Evolutionary conservation across 2,113 vertebrate genomes (phyloP).

Genomic region (Porphyrio hochstetteri): DNA sequence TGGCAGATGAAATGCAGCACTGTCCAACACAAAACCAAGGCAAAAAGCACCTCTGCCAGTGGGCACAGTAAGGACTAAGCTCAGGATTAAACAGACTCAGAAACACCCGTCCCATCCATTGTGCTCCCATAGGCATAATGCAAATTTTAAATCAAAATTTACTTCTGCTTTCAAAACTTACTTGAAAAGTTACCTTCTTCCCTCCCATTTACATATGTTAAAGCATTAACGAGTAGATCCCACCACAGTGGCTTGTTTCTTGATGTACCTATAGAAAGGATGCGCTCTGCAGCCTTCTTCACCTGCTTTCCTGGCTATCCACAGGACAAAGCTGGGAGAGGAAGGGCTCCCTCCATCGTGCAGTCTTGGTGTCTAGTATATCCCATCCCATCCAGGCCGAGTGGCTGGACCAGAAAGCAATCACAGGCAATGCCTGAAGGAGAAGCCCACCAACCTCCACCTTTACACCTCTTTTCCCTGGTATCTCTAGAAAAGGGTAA

Average conservation of each 20-base stretch:
- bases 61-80: neutral
- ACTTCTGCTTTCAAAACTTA: neutral
- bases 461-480: neutral
- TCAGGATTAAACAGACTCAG: neutral
- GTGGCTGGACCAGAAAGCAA: neutral
- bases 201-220: neutral
- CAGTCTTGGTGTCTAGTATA: too few relatives aligned
- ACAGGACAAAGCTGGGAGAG: neutral
- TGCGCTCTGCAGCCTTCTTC: neutral
- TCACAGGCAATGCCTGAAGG: neutral
- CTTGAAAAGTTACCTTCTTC: neutral
- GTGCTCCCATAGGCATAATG: neutral
- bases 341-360: neutral
- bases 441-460: neutral
- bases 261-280: neutral
- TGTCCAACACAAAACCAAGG: neutral
- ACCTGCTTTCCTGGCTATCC: neutral
- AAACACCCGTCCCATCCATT: neutral
- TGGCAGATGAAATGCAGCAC: neutral
- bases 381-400: neutral
- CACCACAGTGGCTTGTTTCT: fast-evolving
- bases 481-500: neutral
- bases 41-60: neutral
- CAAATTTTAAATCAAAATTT: neutral
- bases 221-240: neutral